Evolutionary conservation across 2,888 invertebrate species (phyloP).

Genomic region (Neoaliturus tenellus): DNA sequence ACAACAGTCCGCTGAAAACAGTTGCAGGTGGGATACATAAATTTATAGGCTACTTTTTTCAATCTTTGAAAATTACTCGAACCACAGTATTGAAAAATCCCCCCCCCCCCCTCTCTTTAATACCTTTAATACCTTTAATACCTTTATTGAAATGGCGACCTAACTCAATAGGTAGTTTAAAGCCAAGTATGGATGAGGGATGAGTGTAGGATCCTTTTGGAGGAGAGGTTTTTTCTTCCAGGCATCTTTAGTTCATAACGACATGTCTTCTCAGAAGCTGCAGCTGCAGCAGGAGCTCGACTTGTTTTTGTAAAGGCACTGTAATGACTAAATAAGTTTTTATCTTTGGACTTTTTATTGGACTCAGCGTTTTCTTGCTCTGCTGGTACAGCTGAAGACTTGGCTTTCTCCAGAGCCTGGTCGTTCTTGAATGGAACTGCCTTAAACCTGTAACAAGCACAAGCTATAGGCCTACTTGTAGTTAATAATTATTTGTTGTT

Average conservation of each 20-base stretch:
- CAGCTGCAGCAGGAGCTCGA: background rate
- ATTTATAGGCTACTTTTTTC: too few species aligned
- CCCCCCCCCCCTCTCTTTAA: too few species aligned
- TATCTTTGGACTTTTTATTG: background rate
- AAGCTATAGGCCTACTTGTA: background rate
- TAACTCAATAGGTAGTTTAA: too few species aligned
- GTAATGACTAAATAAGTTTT: background rate
- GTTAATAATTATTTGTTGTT: background rate
- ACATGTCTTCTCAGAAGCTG: background rate
- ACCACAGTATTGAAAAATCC: too few species aligned
- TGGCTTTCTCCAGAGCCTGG: background rate
- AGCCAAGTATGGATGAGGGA: too few species aligned
- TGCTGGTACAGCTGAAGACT: background rate
- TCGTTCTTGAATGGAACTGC: background rate
- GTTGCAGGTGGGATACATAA: background rate
- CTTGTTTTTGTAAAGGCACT: slow-evolving; percentile 21
- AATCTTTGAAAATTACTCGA: too few species aligned
- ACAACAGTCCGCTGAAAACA: background rate
- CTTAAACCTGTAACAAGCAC: background rate
- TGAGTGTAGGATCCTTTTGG: too few species aligned
- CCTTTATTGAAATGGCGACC: too few species aligned
- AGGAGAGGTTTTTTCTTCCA: background rate
- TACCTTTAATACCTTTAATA: too few species aligned
- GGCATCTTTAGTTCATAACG: background rate
- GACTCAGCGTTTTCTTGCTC: background rate